A percentile compares a stretch with the other conserved stretches of the same genome.
Conservation (phyloP, 2,797 vertebrate genomes). For the Notoglanidium macrostoma region DNA sequence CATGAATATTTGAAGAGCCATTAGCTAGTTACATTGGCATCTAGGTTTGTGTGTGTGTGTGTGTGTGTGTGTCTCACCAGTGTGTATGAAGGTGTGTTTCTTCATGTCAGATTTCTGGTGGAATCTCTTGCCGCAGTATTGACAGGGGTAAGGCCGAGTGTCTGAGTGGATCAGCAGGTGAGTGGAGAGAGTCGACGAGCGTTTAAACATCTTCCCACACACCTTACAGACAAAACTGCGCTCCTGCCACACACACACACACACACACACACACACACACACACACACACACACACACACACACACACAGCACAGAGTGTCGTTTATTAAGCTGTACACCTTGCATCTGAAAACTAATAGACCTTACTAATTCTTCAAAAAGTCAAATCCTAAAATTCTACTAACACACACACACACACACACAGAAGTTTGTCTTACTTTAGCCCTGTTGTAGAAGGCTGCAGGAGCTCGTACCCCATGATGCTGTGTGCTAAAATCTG, state of each 20-base stretch:
- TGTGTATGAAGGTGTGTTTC: constrained; percentile 84
- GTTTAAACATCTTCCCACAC: constrained; percentile 74
- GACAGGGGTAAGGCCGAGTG: constrained; percentile 72
- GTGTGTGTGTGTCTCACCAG: constrained; percentile 64
- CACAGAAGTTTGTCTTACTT: constrained; percentile 54
- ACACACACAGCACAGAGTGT: not conserved
- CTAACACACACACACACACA: not conserved
- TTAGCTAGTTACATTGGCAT: not conserved
- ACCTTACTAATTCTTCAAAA: not conserved
- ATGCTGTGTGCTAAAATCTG: constrained; percentile 36
- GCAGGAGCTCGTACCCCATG: constrained; percentile 52
- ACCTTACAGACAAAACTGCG: constrained; percentile 70
- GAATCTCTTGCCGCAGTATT: constrained; percentile 63
- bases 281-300: constrained; percentile 33
- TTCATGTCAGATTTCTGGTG: constrained; percentile 84
- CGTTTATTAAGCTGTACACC: not conserved
- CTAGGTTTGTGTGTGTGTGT: constrained; percentile 29
- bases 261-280: not conserved
- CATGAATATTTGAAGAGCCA: not conserved
- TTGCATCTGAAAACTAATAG: not conserved
- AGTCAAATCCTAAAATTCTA: not conserved
- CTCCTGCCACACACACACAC: constrained; percentile 63
- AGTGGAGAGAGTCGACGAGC: constrained; percentile 72
- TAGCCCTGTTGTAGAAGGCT: constrained; percentile 54
- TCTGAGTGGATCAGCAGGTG: constrained; percentile 75